Evolutionary conservation across 2,113 vertebrate genomes (phyloP).

Genomic region (Catharus fuscescens): DNA sequence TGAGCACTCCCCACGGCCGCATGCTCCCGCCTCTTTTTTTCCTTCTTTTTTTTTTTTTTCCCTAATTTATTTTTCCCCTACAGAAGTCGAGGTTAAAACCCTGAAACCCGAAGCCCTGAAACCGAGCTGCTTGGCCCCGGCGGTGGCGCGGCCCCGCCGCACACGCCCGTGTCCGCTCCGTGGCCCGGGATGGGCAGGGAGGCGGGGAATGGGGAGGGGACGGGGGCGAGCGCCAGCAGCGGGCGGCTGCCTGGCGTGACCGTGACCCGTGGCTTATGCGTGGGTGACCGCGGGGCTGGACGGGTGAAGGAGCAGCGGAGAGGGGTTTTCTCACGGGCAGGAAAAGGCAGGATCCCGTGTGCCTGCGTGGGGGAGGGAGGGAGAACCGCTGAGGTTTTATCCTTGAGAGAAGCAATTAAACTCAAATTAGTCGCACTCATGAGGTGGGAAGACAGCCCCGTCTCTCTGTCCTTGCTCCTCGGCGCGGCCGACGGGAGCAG

Average conservation of each 20-base stretch:
- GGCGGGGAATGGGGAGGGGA: too few relatives aligned
- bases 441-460: not conserved
- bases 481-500: not conserved
- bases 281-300: not conserved
- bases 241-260: not conserved
- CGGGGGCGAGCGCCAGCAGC: not conserved
- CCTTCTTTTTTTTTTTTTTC: not conserved
- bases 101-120: conserved; percentile 52
- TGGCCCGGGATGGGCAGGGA: not conserved
- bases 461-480: not conserved
- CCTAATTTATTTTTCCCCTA: not conserved
- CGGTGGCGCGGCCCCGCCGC: not conserved
- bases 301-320: not conserved
- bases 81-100: conserved; percentile 16
- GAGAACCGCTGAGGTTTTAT: not conserved
- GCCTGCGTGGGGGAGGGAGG: not conserved
- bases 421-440: not conserved
- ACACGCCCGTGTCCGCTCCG: not conserved
- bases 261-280: not conserved
- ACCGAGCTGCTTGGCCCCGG: not conserved
- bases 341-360: not conserved
- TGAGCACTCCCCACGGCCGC: not conserved
- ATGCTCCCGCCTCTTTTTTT: rapidly evolving
- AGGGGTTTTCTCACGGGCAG: not conserved
- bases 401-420: not conserved